Evolutionary conservation across 2,113 vertebrate genomes (phyloP).

Genomic region (Condylura cristata): DNA sequence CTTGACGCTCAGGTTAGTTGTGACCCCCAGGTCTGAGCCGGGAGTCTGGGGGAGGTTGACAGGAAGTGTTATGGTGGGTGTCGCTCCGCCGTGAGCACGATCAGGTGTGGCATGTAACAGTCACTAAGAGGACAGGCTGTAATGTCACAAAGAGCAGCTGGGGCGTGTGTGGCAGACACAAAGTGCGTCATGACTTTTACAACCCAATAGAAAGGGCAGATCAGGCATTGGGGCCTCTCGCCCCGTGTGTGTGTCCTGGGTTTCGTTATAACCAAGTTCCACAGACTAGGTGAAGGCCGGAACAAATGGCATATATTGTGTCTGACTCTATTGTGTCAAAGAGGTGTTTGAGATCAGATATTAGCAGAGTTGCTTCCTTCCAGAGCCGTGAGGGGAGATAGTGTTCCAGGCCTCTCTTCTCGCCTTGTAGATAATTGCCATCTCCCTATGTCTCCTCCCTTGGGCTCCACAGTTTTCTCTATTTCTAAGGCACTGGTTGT

Average conservation of each 20-base stretch:
- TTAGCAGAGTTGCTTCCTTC: background rate
- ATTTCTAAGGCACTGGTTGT: too few relatives aligned
- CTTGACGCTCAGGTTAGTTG: conserved; percentile 89
- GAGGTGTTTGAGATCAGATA: background rate
- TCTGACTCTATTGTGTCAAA: background rate
- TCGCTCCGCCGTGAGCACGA: background rate
- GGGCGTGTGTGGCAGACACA: background rate
- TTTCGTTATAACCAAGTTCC: background rate
- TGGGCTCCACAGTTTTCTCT: background rate
- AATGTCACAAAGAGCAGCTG: background rate
- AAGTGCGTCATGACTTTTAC: too few relatives aligned
- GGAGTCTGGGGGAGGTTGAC: rapidly evolving
- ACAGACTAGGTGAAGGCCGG: too few relatives aligned
- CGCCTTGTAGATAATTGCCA: background rate
- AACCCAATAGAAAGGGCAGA: background rate
- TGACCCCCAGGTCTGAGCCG: rapidly evolving
- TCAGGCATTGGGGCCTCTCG: background rate
- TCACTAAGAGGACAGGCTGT: background rate
- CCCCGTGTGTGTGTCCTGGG: background rate
- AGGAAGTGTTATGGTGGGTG: background rate
- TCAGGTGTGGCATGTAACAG: background rate
- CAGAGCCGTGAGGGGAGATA: background rate
- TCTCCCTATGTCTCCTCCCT: background rate
- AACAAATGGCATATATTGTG: background rate
- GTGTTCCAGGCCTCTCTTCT: background rate